A percentile compares a stretch with the other conserved stretches of the same genome.
Evolutionary conservation across 1,140 invertebrate genomes (phyloP).

Genomic region (Globodera ellingtonae): DNA sequence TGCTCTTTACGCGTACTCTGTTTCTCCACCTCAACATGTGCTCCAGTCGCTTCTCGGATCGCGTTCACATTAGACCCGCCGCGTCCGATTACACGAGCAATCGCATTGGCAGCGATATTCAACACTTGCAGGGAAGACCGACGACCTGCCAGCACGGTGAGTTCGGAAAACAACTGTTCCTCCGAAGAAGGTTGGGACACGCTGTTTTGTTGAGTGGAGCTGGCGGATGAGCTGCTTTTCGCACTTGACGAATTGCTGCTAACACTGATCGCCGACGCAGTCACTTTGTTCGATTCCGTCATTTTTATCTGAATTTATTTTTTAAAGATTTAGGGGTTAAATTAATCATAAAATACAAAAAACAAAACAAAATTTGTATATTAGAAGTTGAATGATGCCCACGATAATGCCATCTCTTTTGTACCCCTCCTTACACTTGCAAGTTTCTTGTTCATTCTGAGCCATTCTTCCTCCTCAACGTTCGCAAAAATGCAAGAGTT

Average conservation of each 20-base stretch:
- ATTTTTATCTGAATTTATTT: conserved; percentile 1
- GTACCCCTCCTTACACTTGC: conserved; percentile 30
- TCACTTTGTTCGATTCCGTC: conserved; percentile 1
- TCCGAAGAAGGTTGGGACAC: conserved; percentile 9
- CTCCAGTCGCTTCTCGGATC: conserved; percentile 61
- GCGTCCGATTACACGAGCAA: conserved; percentile 50
- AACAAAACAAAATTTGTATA: conserved; percentile 2
- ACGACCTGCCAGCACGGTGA: neutral
- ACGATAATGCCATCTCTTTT: neutral
- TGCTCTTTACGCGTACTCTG: conserved; percentile 46
- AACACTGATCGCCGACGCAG: neutral
- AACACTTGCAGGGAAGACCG: conserved; percentile 19
- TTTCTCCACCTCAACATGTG: conserved; percentile 60
- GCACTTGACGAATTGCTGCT: neutral
- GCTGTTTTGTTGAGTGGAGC: neutral
- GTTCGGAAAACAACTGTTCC: conserved; percentile 7
- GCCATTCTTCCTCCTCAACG: conserved; percentile 41
- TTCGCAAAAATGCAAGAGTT: neutral
- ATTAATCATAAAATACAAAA: neutral
- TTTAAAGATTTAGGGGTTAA: neutral
- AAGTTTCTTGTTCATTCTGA: conserved; percentile 33
- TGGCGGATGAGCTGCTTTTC: neutral
- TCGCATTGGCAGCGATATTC: conserved; percentile 17
- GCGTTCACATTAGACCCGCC: conserved; percentile 57
- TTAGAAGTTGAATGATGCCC: too few species aligned